These are phyloP conservation scores for Gopherus evgoodei DNA, from an alignment of 2,113 vertebrate species.

Conservation along the genomic window DNA sequence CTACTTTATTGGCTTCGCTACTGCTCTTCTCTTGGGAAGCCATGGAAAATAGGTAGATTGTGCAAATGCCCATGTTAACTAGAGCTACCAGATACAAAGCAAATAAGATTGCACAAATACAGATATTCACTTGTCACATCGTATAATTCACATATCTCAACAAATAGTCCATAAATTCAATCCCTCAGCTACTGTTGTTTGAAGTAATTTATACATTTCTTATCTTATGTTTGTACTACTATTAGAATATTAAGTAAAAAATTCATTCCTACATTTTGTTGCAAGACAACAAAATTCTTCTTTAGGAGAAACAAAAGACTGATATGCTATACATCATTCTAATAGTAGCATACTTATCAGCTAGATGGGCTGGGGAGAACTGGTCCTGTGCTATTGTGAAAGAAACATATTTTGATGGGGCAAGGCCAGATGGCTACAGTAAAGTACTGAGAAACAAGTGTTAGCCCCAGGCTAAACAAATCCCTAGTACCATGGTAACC, in stretches of 20 bases:
- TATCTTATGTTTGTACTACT: conserved; percentile 3
- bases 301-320: background rate
- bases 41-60: conserved; percentile 68
- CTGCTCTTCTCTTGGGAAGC: conserved; percentile 77
- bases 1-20: conserved; percentile 80
- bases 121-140: conserved; percentile 55
- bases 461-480: no score
- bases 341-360: background rate
- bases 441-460: no score
- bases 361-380: background rate
- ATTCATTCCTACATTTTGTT: background rate
- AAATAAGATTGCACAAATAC: conserved; percentile 73
- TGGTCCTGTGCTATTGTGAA: background rate
- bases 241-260: background rate
- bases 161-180: conserved; percentile 56
- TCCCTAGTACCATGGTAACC: no score
- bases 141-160: conserved; percentile 65
- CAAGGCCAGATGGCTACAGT: no score
- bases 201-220: conserved; percentile 36
- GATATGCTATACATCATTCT: background rate
- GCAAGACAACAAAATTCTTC: background rate
- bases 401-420: background rate
- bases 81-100: conserved; percentile 57
- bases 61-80: conserved; percentile 43
- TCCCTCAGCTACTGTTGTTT: conserved; percentile 45